Evolutionary conservation across 2,797 vertebrate species (phyloP).

Genomic region (Eulemur mongoz): DNA sequence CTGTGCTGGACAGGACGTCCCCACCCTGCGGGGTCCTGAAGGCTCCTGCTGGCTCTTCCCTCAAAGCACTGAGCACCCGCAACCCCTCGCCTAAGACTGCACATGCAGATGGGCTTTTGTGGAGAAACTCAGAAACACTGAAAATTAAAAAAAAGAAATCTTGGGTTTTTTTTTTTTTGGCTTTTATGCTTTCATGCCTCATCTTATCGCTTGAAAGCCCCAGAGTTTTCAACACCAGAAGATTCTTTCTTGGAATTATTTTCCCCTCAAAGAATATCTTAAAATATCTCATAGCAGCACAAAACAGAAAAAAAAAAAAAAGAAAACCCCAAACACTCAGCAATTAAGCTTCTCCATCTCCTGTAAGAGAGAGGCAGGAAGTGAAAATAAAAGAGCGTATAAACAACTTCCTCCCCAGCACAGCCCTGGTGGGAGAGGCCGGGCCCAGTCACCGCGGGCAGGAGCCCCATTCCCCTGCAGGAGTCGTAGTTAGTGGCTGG

Average conservation of each 20-base stretch:
- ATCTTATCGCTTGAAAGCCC: neutral
- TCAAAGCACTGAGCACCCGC: no score
- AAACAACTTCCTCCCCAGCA: neutral
- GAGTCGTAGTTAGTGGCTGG: no score
- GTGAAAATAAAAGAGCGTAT: neutral
- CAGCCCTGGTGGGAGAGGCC: neutral
- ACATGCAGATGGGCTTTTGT: accelerated
- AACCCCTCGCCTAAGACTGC: accelerated
- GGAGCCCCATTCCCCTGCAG: neutral
- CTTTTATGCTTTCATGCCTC: neutral
- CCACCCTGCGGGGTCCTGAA: accelerated
- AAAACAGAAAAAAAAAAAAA: neutral
- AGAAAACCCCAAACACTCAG: neutral
- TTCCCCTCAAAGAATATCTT: neutral
- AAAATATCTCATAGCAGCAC: neutral
- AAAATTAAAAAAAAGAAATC: neutral
- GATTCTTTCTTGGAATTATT: neutral
- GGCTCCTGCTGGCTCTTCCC: neutral
- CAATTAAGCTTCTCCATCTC: neutral
- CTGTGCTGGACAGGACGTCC: accelerated
- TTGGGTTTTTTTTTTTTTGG: neutral
- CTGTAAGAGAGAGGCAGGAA: neutral
- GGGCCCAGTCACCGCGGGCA: accelerated
- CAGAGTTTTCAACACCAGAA: neutral
- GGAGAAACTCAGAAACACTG: neutral